Evolutionary conservation across 2,888 invertebrate genomes (phyloP).

Genomic region (Ophonus ardosiacus): DNA sequence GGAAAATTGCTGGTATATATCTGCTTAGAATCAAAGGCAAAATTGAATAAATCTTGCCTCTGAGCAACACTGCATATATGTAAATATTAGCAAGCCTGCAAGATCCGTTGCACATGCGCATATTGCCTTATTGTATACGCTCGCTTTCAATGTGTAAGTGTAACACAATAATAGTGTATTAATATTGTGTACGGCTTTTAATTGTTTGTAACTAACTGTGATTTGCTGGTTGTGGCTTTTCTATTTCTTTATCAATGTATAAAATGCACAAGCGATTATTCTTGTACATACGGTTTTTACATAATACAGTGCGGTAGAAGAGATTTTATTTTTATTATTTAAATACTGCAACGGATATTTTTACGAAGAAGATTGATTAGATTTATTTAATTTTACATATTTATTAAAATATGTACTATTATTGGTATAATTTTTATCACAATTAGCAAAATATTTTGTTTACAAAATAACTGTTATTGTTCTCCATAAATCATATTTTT

Average conservation of each 20-base stretch:
- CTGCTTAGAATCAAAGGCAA: not conserved
- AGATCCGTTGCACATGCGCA: slow-evolving; percentile 45
- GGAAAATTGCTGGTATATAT: slow-evolving; percentile 13
- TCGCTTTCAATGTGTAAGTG: slow-evolving; percentile 16
- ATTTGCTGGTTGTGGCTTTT: slow-evolving; percentile 28
- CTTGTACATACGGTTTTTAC: not conserved
- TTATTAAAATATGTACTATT: too few relatives aligned
- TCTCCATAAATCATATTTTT: too few relatives aligned
- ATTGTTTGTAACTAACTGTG: slow-evolving; percentile 13
- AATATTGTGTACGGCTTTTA: slow-evolving; percentile 4
- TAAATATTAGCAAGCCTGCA: slow-evolving; percentile 6
- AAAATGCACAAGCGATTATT: not conserved
- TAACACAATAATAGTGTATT: slow-evolving; percentile 17
- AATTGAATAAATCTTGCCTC: not conserved
- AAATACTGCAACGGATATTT: not conserved
- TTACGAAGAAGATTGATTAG: too few relatives aligned
- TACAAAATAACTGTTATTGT: too few relatives aligned
- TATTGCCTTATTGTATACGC: slow-evolving; percentile 21
- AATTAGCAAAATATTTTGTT: too few relatives aligned
- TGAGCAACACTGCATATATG: slow-evolving; percentile 14
- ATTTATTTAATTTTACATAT: too few relatives aligned
- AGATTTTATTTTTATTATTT: not conserved
- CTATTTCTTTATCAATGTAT: slow-evolving; percentile 2
- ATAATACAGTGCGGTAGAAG: not conserved
- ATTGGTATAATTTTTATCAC: too few relatives aligned